A percentile compares a stretch with the other conserved stretches of the same genome.
Evolutionary conservation across 2,113 vertebrate species (phyloP).

Genomic region (Hyperoodon ampullatus): DNA sequence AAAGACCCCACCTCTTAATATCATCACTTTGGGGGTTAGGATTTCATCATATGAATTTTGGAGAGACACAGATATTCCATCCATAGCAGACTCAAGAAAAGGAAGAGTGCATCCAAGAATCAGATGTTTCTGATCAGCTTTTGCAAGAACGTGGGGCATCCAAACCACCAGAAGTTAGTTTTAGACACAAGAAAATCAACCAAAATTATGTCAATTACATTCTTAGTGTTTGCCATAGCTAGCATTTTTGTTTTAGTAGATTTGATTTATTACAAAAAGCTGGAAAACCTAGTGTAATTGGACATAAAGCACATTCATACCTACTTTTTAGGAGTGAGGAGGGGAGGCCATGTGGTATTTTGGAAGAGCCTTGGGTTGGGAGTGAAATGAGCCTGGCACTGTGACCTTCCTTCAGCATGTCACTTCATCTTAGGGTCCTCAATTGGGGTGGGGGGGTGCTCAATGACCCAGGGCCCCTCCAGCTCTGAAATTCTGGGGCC

Average conservation of each 20-base stretch:
- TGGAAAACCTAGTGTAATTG: neutral
- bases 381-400: neutral
- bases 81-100: neutral
- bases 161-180: neutral
- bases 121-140: neutral
- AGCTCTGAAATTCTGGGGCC: neutral
- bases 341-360: neutral
- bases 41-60: neutral
- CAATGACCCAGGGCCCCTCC: neutral
- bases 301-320: neutral
- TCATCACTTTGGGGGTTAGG: neutral
- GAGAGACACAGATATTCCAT: neutral
- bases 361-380: neutral
- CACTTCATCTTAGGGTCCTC: neutral
- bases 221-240: neutral
- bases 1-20: too few species aligned
- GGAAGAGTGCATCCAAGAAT: neutral
- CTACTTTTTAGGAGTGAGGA: neutral
- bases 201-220: neutral
- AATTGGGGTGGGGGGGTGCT: accelerated
- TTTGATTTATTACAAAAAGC: neutral
- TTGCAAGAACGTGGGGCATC: neutral
- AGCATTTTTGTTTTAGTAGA: neutral
- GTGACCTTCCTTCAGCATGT: neutral
- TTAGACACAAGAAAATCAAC: neutral